Evolutionary conservation across 2,888 invertebrate genomes (phyloP).

Genomic region (Amblyteles armatorius): DNA sequence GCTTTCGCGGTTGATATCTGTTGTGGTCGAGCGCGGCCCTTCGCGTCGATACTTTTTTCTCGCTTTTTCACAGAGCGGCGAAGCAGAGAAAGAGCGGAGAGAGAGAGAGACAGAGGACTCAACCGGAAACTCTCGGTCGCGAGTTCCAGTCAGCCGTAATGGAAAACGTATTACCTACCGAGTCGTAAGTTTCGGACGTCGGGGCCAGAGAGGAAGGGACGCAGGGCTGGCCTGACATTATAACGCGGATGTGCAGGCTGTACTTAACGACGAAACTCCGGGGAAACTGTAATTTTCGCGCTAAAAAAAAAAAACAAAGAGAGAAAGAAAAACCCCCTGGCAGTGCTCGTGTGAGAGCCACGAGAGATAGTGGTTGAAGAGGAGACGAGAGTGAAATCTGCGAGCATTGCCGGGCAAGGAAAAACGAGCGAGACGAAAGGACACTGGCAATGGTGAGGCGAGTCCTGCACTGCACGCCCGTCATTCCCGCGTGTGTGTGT

Average conservation of each 20-base stretch:
- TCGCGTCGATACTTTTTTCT: constrained; percentile 34
- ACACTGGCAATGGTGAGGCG: constrained; percentile 61
- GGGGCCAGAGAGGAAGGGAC: constrained; percentile 67
- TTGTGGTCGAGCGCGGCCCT: constrained; percentile 15
- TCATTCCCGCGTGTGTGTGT: constrained; percentile 65
- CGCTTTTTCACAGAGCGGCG: neutral
- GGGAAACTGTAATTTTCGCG: constrained; percentile 82
- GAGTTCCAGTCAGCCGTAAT: constrained; percentile 77
- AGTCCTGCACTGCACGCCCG: constrained; percentile 55
- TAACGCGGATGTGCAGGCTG: constrained; percentile 83
- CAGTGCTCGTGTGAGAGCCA: constrained; percentile 30
- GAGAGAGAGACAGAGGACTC: constrained; percentile 32
- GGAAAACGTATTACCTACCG: constrained; percentile 80
- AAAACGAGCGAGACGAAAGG: constrained; percentile 55
- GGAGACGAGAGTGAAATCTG: constrained; percentile 43
- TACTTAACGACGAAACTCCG: constrained; percentile 83
- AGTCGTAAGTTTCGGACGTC: constrained; percentile 79
- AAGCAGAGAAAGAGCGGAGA: constrained; percentile 18
- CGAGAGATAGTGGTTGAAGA: constrained; percentile 34
- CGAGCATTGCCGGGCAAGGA: constrained; percentile 47
- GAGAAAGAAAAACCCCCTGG: neutral
- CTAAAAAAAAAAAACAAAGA: constrained; percentile 37
- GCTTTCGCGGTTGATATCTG: constrained; percentile 11
- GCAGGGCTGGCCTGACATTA: constrained; percentile 75
- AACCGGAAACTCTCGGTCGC: constrained; percentile 64